These are phyloP conservation scores for Ashinkailepas kermadecensis DNA, from an alignment of 2,888 invertebrate genomes.

Conservation along the genomic window DNA sequence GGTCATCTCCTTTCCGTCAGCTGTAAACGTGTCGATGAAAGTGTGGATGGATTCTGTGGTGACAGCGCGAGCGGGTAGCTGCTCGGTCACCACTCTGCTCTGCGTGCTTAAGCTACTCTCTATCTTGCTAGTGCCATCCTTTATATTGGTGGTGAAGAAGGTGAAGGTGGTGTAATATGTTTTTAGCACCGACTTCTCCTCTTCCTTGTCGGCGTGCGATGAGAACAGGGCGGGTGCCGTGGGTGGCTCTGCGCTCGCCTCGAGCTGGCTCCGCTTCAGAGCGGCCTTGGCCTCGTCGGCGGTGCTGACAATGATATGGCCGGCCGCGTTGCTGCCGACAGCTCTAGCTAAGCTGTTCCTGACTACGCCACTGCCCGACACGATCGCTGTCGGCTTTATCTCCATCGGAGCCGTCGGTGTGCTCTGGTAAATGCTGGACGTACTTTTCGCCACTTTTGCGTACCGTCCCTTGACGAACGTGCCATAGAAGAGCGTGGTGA, in stretches of 20 bases:
- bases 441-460: conserved; percentile 49
- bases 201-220: conserved; percentile 2
- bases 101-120: not conserved
- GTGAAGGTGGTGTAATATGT: conserved; percentile 29
- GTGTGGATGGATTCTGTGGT: not conserved
- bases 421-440: conserved; percentile 46
- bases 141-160: conserved; percentile 30
- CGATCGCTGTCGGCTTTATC: not conserved
- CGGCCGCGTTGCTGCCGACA: conserved; percentile 29
- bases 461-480: conserved; percentile 49
- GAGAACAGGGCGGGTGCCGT: not conserved
- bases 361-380: not conserved
- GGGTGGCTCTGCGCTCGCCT: not conserved
- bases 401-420: conserved; percentile 38
- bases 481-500: conserved; percentile 50
- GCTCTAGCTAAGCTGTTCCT: conserved; percentile 31
- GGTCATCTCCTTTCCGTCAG: not conserved
- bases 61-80: not conserved
- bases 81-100: not conserved
- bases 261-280: conserved; percentile 3
- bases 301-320: conserved; percentile 30
- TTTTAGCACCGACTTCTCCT: conserved; percentile 19
- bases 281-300: conserved; percentile 17
- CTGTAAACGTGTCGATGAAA: not conserved
- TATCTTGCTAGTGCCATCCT: conserved; percentile 25